phyloP scores from a whole-genome alignment of 2,113 vertebrate genomes.

The Thamnaconus septentrionalis region DNA sequence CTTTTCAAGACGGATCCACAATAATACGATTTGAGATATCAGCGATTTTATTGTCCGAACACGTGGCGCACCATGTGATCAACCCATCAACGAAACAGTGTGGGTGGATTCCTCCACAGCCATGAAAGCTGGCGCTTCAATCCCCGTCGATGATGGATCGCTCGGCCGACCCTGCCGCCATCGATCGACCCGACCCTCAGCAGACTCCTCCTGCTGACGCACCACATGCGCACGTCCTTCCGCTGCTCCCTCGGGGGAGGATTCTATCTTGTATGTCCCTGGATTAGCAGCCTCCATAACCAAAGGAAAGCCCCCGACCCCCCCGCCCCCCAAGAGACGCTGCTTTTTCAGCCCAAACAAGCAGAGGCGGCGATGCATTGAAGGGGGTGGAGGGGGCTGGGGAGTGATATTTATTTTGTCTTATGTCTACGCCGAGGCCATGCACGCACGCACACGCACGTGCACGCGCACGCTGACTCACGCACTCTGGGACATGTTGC shows the following conservation, averaged over 20 bases:
- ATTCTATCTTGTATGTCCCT: slow-evolving; percentile 40
- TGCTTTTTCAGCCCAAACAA: slow-evolving; percentile 35
- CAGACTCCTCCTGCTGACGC: background rate
- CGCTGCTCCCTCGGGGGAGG: slow-evolving; percentile 39
- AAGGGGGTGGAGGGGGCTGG: too few relatives aligned
- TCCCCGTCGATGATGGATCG: background rate
- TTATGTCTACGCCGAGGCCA: slow-evolving; percentile 11
- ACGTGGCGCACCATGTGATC: too few relatives aligned
- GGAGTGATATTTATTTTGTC: slow-evolving; percentile 12
- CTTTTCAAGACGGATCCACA: too few relatives aligned
- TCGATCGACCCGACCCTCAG: background rate
- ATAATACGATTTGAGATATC: too few relatives aligned
- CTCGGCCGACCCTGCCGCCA: too few relatives aligned
- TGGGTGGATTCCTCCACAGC: slow-evolving; percentile 40
- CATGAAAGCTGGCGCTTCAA: slow-evolving; percentile 5
- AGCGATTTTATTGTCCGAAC: too few relatives aligned
- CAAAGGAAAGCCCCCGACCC: slow-evolving; percentile 38
- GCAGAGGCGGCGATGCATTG: background rate
- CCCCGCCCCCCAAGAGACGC: slow-evolving; percentile 25
- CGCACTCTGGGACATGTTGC: slow-evolving; percentile 9
- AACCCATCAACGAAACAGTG: too few relatives aligned
- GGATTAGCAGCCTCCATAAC: slow-evolving; percentile 36
- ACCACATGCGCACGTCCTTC: slow-evolving; percentile 11
- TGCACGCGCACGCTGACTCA: slow-evolving; percentile 18
- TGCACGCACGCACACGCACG: background rate